Evolutionary conservation across 2,113 vertebrate genomes (phyloP).

Genomic region (Castor canadensis): DNA sequence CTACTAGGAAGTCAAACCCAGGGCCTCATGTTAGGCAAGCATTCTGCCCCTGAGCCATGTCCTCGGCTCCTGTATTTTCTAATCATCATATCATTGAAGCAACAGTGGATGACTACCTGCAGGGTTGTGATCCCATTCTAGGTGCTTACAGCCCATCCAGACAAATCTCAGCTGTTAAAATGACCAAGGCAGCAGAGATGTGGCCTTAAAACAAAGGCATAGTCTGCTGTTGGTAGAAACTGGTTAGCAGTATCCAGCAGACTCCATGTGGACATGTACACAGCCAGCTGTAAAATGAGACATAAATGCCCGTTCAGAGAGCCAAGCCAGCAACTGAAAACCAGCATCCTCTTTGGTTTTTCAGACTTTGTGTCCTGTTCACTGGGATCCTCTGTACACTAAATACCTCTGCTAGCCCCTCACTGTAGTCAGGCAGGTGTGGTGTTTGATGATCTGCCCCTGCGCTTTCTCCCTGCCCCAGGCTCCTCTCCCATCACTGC

Average conservation of each 20-base stretch:
- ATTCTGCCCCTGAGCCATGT: neutral
- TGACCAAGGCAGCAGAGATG: neutral
- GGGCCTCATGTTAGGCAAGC: neutral
- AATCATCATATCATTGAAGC: neutral
- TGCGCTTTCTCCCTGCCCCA: neutral
- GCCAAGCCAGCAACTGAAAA: neutral
- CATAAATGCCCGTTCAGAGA: neutral
- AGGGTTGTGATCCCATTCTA: neutral
- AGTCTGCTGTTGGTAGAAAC: neutral
- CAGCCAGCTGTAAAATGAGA: neutral
- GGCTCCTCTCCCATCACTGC: neutral
- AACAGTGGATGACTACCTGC: neutral
- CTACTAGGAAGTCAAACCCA: neutral
- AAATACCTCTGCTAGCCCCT: neutral
- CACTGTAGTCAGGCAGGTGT: neutral
- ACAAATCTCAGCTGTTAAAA: conserved; percentile 30
- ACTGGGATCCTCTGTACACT: neutral
- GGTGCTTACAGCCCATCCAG: neutral
- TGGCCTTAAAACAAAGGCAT: neutral
- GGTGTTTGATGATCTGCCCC: neutral
- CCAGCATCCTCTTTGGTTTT: neutral
- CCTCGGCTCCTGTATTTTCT: neutral
- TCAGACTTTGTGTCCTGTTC: neutral
- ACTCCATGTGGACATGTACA: neutral
- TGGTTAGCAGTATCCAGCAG: neutral